Base-by-base conservation (phyloP, 2,113 vertebrate species). In the Chaetodon auriga region DNA sequence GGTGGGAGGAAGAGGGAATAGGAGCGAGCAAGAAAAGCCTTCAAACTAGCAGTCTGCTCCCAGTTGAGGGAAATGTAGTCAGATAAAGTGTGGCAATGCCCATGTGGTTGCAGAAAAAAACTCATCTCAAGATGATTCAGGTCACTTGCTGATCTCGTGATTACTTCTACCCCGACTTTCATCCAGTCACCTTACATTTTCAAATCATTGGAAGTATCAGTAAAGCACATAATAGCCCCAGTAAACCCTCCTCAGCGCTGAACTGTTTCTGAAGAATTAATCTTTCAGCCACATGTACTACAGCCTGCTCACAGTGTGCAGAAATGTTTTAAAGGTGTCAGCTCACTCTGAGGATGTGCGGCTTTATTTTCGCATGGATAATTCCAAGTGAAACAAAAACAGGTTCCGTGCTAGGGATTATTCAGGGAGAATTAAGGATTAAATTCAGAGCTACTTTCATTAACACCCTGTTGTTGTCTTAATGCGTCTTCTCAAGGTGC, bases 1-100 rank as follows among this genome's bases (percentile, higher is more conserved):
- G 86, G 90, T 90, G 68, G 81, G 87, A 89, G 78, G 77, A 81
- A 87, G 78, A 79, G 61, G 78, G 61, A 87, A 82, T 25, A 62
- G 79, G 25, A 83, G 72, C 5, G 46, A 82, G 71, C 86, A 53
- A 71, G 84, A 85, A 80, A 74, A 75, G 69, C 74, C 83, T 78
- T 87, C 55, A 83, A 85, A 90, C 83, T 63, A 75, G 83, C 68
- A 75, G 85, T 79, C 80, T 48, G 38, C 69, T 58, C 65, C 62
- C 83, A 73, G 82, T 35, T 35, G 68, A 81, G 76, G 66, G 75
- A 89, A 82, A 83, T 84, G 36, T 54, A 76, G 68, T 79, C 86
- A 38, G 60, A 88, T 68, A 85, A 91, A 89, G 78, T 81, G 78
- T 85, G 72, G 75, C 77, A 49, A 58, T 58, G 57, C 38, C 10